phyloP scores from a whole-genome alignment of 2,113 vertebrate genomes.

The Centropus unirufus region DNA sequence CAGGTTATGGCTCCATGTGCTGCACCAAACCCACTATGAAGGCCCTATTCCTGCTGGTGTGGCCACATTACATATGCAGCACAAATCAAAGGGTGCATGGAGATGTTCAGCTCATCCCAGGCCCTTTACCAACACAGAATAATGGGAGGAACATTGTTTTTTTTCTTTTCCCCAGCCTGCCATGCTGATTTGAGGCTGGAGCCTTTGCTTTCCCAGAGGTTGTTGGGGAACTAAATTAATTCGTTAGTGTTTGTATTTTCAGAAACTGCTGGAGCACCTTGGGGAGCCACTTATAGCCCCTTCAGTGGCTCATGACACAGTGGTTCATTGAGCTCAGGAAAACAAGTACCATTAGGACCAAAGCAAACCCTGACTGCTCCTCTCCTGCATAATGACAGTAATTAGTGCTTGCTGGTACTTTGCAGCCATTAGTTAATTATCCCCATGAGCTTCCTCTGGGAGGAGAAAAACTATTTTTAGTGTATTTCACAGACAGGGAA shows the following conservation, averaged over 20 bases:
- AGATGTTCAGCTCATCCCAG: not conserved
- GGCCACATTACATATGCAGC: not conserved
- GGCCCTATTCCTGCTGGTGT: not conserved
- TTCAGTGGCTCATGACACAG: not conserved
- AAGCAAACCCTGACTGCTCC: not conserved
- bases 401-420: constrained; percentile 43
- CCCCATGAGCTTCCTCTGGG: not conserved
- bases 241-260: constrained; percentile 14
- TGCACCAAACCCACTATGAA: not conserved
- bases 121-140: not conserved
- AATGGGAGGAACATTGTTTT: not conserved
- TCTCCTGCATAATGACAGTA: constrained; percentile 35
- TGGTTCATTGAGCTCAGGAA: not conserved
- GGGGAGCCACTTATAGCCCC: constrained; percentile 28
- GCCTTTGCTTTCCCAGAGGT: not conserved
- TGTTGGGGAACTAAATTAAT: not conserved
- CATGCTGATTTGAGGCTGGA: not conserved
- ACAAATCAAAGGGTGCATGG: not conserved
- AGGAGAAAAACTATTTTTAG: not conserved
- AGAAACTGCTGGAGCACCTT: not conserved
- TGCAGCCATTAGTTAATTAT: constrained; percentile 27
- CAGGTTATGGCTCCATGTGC: not conserved
- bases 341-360: constrained; percentile 17
- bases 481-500: not conserved
- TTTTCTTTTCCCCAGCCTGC: not conserved